Base-by-base conservation (phyloP, 2,797 vertebrate genomes). In the Rallus crepitans region DNA sequence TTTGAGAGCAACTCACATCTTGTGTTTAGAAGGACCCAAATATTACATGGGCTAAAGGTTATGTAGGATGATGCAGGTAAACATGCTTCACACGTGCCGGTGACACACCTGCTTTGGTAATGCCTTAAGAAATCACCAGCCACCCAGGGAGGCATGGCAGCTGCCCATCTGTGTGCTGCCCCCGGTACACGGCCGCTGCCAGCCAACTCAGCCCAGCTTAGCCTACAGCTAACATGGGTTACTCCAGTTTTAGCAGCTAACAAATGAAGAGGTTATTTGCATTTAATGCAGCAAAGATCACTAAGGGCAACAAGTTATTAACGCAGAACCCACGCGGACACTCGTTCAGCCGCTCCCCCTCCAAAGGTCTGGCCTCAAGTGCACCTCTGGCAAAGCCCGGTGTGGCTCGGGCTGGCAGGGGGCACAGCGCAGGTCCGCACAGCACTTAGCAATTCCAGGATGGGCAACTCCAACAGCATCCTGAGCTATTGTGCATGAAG, bases 111-210 rank as follows among this genome's bases (percentile, higher is more conserved):
- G 3, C 57, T 52, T 59, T 13, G 61, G 40, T 42, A 61, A 4
- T 0, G 0, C 0, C 0, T 52, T 52, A 53, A 60, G 73, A 72
- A 71, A 63, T 12, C 45, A 65, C 8, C 16, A 72, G 40, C 19
- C 40, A 24, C 31, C 78, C 6, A 20, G 50, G 77, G 24, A 47
- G 21, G 4, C 0, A 0, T 0, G 7, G 72, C 60, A 47, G 66
- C 75, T 40, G 57, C 82, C 59, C 25, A 23, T 55, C 64, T 0
- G 4, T 19, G 73, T 0, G 0, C 56, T 14, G 65, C 35, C 81
- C 37, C 72, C 9, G 3, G 1, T 2, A 12, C 48, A 2, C 0
- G 4, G 72, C 48, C 8, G 4, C 42, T 0, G 0, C 15, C 6
- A 14, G 12, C 5, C 60, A n/a, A 2, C 63, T 13, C 13, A 5